Evolutionary conservation across 2,797 vertebrate genomes (phyloP).

Genomic region (Iguana delicatissima): DNA sequence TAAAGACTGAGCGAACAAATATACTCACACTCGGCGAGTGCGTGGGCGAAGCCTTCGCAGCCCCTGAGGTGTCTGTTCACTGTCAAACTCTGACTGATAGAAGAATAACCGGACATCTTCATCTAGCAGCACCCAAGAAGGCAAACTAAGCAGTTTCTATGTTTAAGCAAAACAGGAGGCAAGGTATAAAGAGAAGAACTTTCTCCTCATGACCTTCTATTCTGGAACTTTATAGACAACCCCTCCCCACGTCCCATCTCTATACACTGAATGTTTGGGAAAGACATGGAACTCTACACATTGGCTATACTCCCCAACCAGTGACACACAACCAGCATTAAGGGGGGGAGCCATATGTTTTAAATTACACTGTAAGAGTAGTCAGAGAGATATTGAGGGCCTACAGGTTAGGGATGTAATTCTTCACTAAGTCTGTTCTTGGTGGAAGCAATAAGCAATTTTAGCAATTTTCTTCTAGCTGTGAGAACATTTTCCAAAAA

Average conservation of each 20-base stretch:
- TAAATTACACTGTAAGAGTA: background rate
- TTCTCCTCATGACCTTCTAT: conserved; percentile 16
- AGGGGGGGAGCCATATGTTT: background rate
- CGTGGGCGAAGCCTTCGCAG: conserved; percentile 92
- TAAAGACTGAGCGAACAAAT: background rate
- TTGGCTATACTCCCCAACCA: background rate
- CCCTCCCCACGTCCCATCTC: background rate
- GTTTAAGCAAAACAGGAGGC: conserved; percentile 42
- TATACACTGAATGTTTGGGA: too few relatives aligned
- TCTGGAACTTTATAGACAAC: background rate
- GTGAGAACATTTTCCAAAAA: too few relatives aligned
- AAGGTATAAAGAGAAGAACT: conserved; percentile 44
- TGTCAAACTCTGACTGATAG: conserved; percentile 89
- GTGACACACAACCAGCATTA: background rate
- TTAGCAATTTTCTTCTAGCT: too few relatives aligned
- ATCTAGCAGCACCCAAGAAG: conserved; percentile 89
- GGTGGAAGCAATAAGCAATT: too few relatives aligned
- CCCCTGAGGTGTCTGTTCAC: conserved; percentile 85
- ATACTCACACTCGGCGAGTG: conserved; percentile 91
- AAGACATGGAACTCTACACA: background rate
- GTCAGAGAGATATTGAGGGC: too few relatives aligned
- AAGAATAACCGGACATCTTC: conserved; percentile 92
- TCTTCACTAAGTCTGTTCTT: too few relatives aligned
- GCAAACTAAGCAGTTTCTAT: conserved; percentile 89
- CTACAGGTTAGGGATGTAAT: too few relatives aligned